phyloP scores from a whole-genome alignment of 2,888 invertebrate genomes.

The Eledona agricola region DNA sequence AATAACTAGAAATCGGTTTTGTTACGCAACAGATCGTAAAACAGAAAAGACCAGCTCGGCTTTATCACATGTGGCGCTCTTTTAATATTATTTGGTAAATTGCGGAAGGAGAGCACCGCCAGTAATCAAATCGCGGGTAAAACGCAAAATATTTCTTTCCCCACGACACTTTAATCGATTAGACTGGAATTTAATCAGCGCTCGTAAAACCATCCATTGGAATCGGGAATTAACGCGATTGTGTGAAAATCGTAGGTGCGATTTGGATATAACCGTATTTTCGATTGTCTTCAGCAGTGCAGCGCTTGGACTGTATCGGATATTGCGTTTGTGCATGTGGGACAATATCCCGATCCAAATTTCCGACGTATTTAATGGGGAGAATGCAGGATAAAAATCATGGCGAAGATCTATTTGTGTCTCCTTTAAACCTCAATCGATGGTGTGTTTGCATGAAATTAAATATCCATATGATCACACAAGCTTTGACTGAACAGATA shows the following conservation, averaged over 20 bases:
- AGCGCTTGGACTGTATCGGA: constrained; percentile 13
- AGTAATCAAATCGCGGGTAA: constrained; percentile 4
- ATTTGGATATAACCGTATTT: constrained; percentile 11
- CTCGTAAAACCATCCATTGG: constrained; percentile 1
- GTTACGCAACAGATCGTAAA: too few species aligned
- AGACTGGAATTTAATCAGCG: background rate
- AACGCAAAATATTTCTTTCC: constrained; percentile 1
- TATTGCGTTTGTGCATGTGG: constrained; percentile 12
- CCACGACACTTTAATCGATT: constrained; percentile 1
- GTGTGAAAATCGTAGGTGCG: constrained; percentile 9
- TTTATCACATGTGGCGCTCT: too few species aligned
- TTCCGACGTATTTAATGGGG: constrained; percentile 7
- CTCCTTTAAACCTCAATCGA: constrained; percentile 39
- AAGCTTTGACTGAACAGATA: constrained; percentile 46
- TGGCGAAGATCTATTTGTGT: constrained; percentile 29
- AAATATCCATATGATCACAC: constrained; percentile 48
- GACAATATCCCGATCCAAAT: constrained; percentile 24
- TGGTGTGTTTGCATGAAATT: constrained; percentile 46
- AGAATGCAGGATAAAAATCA: constrained; percentile 23
- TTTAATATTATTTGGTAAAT: too few species aligned
- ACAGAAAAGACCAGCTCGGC: too few species aligned
- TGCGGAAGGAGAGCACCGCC: too few species aligned
- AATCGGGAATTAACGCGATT: constrained; percentile 6
- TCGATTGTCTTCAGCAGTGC: constrained; percentile 3
- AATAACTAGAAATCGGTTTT: too few species aligned